These are phyloP conservation scores for Palythoa heliodiscus DNA, from an alignment of 92 coral and sea anemone genomes.

Conservation along the genomic window DNA sequence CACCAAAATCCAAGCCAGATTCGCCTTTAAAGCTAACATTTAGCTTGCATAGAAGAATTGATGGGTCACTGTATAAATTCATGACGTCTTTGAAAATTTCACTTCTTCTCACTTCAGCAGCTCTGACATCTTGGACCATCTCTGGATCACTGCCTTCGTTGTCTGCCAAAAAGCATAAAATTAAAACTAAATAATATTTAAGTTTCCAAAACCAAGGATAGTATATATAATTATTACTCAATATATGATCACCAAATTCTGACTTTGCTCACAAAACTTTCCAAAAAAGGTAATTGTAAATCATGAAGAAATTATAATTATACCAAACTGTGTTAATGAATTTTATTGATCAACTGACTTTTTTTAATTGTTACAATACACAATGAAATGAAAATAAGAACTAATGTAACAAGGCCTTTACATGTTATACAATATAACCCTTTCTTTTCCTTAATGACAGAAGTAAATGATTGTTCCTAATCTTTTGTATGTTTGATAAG, in stretches of 20 bases:
- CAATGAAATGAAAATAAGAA: neutral
- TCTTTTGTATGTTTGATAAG: neutral
- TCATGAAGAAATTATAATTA: neutral
- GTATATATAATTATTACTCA: neutral
- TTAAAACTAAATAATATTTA: neutral
- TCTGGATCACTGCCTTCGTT: conserved; percentile 12
- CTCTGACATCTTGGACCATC: neutral
- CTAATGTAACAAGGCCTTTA: neutral
- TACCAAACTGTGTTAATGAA: neutral
- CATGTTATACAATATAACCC: neutral
- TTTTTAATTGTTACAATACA: neutral
- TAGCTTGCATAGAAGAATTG: conserved; percentile 39
- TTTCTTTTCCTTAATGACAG: neutral
- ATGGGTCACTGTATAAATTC: conserved; percentile 46
- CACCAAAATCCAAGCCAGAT: conserved; percentile 65
- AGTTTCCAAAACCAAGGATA: neutral
- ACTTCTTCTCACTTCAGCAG: conserved; percentile 14
- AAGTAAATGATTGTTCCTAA: neutral
- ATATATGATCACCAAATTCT: neutral
- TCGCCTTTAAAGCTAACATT: conserved; percentile 52
- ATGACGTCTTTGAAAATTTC: conserved; percentile 47
- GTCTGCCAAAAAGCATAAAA: conserved; percentile 16
- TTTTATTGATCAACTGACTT: too few species aligned
- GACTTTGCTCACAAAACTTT: neutral
- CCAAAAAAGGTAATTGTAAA: neutral